Evolutionary conservation across 2,888 invertebrate species (phyloP), one percentile per base, ranked within the genome.

Genomic region (Heliconius hortense): DNA sequence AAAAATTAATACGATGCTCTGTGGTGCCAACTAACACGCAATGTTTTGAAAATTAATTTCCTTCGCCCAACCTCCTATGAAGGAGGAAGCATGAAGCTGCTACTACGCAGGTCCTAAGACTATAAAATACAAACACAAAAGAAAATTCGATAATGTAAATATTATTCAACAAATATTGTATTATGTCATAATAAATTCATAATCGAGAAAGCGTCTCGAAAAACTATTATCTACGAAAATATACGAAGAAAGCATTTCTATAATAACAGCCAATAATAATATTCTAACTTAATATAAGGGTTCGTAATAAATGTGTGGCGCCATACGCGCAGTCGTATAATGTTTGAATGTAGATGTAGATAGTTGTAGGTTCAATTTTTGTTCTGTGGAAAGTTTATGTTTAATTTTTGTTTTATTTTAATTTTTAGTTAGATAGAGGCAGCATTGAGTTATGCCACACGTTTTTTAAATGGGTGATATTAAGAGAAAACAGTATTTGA

Each of bases 211-310:
- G 56, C 66, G n/a, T 21, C 69, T 69, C 31, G 31, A 31, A 8
- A 56, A 69, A 28, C 56, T 69, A 69, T 69, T 69, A 69, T 69
- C 56, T 69, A 69, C 24, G 35, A 69, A 69, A 69, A 69, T 69
- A 69, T n/a, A 56, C n/a, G 53, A n/a, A 21, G 69, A 35, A 56
- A 69, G n/a, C 18, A 7, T 56, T 56, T 31, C 13, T 48, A 31
- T 53, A n/a, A 68, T 68, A 68, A 68, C 53, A 53, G n/a, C 10
- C 53, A n/a, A 69, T 56, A 15, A 69, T 69, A 56, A 69, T 56
- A 69, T 53, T 53, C 31, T 18, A 53, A 53, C 28, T 53, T 13
- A 53, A n/a, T 64, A 39, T 24, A 66, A 24, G 39, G 66, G 66
- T 66, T 66, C 66, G 39, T 39, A 66, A 39, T 39, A 66, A 66